A percentile compares a stretch with the other conserved stretches of the same genome.
phyloP scores from a whole-genome alignment of 2,113 vertebrate species.

The Mionectes macconnelli region DNA sequence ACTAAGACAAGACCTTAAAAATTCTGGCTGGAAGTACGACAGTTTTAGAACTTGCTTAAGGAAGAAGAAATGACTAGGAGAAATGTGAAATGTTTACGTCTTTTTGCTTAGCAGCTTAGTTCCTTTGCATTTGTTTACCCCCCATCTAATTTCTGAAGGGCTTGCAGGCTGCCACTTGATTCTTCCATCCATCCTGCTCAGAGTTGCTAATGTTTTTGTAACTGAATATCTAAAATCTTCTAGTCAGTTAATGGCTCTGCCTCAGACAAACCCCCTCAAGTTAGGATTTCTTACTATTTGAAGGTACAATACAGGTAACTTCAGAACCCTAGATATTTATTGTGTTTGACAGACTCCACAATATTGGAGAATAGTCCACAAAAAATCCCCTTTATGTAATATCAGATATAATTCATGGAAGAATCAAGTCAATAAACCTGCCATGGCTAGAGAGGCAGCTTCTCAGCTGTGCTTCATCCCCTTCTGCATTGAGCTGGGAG shows the following conservation, averaged over 20 bases:
- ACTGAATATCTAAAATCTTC: neutral
- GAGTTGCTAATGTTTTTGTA: neutral
- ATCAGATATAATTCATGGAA: slow-evolving; percentile 46
- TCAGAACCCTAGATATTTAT: slow-evolving; percentile 45
- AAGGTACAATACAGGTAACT: neutral
- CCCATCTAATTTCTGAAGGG: neutral
- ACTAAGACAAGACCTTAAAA: neutral
- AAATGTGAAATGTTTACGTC: neutral
- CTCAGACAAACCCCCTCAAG: neutral
- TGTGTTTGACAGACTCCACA: slow-evolving; percentile 33
- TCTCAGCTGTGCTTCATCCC: neutral
- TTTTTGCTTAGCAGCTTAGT: neutral
- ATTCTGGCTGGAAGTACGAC: neutral
- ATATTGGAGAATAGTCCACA: slow-evolving; percentile 38
- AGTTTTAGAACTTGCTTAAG: neutral
- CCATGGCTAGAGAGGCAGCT: neutral
- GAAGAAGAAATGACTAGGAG: neutral
- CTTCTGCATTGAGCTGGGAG: slow-evolving; percentile 6
- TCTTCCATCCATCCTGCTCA: neutral
- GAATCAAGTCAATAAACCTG: slow-evolving; percentile 53
- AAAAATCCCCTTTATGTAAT: slow-evolving; percentile 57
- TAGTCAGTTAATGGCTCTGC: neutral
- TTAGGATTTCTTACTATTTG: slow-evolving; percentile 15
- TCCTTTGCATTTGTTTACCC: neutral
- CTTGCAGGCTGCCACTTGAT: neutral